phyloP scores from a whole-genome alignment of 2,888 invertebrate genomes.

The Ophraella communa region DNA sequence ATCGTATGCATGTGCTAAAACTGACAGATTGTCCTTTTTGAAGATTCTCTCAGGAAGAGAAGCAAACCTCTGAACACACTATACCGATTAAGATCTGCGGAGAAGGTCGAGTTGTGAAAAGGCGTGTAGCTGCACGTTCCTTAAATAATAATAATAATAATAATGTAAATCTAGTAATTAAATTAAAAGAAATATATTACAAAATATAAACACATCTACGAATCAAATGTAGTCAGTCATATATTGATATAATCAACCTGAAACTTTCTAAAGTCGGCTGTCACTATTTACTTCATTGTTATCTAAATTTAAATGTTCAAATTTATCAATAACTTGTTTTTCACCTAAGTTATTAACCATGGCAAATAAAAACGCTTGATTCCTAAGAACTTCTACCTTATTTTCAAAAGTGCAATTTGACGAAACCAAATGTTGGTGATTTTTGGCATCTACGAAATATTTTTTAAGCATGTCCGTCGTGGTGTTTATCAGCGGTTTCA shows the following conservation, averaged over 20 bases:
- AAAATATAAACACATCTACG: no score
- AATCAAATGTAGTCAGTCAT: no score
- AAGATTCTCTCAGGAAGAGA: no score
- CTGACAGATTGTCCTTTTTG: no score
- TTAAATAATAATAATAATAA: no score
- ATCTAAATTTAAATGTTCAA: slow-evolving; percentile 42
- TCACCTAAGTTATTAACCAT: slow-evolving; percentile 36
- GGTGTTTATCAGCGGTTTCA: slow-evolving; percentile 43
- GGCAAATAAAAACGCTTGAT: slow-evolving; percentile 36
- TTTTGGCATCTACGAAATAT: slow-evolving; percentile 29
- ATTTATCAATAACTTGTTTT: slow-evolving; percentile 31
- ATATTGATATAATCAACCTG: neutral
- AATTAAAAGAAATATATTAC: no score
- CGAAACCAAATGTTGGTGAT: slow-evolving; percentile 18
- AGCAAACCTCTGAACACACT: no score
- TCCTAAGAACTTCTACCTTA: slow-evolving; percentile 33
- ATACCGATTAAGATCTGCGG: no score
- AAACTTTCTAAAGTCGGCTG: neutral
- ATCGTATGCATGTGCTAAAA: no score
- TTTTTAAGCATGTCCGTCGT: slow-evolving; percentile 42
- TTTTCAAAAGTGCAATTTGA: slow-evolving; percentile 26
- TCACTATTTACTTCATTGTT: slow-evolving; percentile 44
- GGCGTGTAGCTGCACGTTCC: no score
- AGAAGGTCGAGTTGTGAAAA: no score
- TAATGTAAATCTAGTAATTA: no score